Percentiles rank a stretch among this genome's conserved stretches.
These are phyloP conservation scores for Talpa occidentalis DNA, from an alignment of 2,113 vertebrate genomes.

Conservation along the genomic window DNA sequence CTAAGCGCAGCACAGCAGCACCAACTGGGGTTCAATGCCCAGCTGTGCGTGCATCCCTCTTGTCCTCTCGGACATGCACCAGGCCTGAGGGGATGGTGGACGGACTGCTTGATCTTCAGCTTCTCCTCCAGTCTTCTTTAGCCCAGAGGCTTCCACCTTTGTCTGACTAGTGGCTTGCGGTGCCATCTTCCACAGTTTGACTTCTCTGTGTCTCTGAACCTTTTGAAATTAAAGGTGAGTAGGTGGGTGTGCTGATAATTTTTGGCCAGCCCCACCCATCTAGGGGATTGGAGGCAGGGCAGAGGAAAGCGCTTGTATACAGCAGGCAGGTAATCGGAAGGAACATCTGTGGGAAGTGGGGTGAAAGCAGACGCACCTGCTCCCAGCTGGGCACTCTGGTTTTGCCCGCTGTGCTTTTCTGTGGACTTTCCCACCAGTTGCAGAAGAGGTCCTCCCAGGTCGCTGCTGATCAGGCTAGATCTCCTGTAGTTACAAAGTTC, in stretches of 20 bases:
- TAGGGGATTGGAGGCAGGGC: neutral
- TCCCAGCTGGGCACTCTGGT: neutral
- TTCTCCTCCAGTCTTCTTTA: neutral
- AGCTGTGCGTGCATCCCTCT: neutral
- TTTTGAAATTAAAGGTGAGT: neutral
- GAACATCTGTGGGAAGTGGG: neutral
- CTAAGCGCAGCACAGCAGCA: neutral
- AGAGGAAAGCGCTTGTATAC: neutral
- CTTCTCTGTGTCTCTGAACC: neutral
- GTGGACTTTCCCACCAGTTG: neutral
- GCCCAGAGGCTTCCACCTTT: neutral
- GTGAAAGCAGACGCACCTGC: neutral
- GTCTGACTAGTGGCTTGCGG: rapidly evolving
- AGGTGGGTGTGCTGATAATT: neutral
- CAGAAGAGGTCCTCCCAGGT: neutral
- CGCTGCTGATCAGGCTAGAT: neutral
- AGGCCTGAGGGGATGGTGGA: neutral
- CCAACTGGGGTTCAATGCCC: rapidly evolving
- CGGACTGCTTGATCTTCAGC: rapidly evolving
- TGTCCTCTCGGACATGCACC: too few species aligned
- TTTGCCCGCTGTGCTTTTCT: neutral
- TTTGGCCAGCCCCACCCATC: neutral
- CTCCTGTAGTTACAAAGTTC: neutral
- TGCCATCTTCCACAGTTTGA: too few species aligned
- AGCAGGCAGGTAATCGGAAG: neutral